These are phyloP conservation scores for Coleophora deauratella DNA, from an alignment of 2,888 invertebrate species.

Conservation along the genomic window DNA sequence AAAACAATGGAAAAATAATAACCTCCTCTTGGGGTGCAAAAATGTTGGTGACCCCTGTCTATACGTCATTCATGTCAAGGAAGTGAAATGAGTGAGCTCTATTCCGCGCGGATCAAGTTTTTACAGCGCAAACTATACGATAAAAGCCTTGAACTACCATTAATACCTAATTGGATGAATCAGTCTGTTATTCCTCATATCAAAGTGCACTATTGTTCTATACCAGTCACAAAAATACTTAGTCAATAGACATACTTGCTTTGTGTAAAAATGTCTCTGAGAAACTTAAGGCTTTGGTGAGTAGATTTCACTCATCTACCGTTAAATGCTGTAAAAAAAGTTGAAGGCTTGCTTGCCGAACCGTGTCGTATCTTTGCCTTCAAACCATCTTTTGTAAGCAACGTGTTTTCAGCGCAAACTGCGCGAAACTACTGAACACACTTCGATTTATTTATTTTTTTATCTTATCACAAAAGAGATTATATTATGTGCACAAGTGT, in stretches of 20 bases:
- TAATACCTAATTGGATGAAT: constrained; percentile 7
- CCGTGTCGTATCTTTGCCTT: constrained; percentile 19
- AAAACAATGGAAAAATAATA: too few species aligned
- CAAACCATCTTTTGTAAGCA: constrained; percentile 7
- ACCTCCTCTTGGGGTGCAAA: too few species aligned
- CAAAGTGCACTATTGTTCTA: constrained; percentile 1
- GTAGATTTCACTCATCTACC: constrained; percentile 18
- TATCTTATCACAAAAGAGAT: constrained; percentile 59
- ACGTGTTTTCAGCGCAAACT: neutral
- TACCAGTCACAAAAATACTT: too few species aligned
- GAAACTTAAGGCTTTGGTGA: constrained; percentile 15
- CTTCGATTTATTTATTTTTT: constrained; percentile 18
- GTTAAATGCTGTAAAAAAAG: constrained; percentile 18
- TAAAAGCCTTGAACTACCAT: constrained; percentile 10
- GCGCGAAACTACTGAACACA: constrained; percentile 21
- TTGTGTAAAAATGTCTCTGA: too few species aligned
- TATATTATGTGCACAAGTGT: constrained; percentile 65
- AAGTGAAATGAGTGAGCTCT: too few species aligned
- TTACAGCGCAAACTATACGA: neutral
- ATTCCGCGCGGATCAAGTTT: too few species aligned
- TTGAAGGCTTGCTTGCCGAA: constrained; percentile 33
- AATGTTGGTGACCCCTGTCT: too few species aligned
- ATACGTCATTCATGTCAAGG: too few species aligned
- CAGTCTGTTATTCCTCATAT: constrained; percentile 4
- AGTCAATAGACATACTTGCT: too few species aligned